phyloP scores from a whole-genome alignment of 2,888 invertebrate species.

The Crematogaster levior region DNA sequence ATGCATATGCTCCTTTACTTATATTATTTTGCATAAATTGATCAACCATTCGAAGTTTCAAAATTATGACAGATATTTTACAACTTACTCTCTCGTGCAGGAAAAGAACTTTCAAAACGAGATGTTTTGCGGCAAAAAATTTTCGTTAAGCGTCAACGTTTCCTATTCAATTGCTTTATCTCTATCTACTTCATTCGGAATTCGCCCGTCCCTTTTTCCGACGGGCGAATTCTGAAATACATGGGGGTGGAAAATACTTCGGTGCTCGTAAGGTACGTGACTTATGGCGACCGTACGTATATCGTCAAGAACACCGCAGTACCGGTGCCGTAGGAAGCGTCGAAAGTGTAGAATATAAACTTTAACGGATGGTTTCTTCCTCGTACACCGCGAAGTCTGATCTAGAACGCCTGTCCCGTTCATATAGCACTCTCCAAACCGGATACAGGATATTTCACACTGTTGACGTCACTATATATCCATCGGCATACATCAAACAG shows the following conservation, averaged over 20 bases:
- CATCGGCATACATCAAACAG: background rate
- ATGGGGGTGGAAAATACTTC: constrained; percentile 43
- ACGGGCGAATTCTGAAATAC: constrained; percentile 40
- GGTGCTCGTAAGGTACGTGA: constrained; percentile 52
- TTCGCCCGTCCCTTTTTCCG: no score
- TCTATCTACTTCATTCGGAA: background rate
- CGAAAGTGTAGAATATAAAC: constrained; percentile 72
- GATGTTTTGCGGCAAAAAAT: background rate
- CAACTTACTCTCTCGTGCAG: background rate
- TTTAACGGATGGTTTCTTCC: constrained; percentile 73
- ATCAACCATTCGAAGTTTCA: background rate
- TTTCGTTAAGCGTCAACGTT: constrained; percentile 8
- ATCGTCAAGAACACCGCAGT: constrained; percentile 70
- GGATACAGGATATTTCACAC: constrained; percentile 16
- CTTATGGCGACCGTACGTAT: constrained; percentile 69
- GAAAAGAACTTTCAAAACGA: background rate
- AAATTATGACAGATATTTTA: background rate
- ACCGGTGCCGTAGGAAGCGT: constrained; percentile 65
- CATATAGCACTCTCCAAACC: constrained; percentile 28
- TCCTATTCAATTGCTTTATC: constrained; percentile 9
- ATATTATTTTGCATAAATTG: background rate
- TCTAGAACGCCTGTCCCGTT: constrained; percentile 64
- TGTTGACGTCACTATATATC: background rate
- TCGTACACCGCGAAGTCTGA: constrained; percentile 54
- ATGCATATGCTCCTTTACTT: background rate